Conservation (phyloP, 92 coral and sea anemone species). For the Muricea muricata region DNA sequence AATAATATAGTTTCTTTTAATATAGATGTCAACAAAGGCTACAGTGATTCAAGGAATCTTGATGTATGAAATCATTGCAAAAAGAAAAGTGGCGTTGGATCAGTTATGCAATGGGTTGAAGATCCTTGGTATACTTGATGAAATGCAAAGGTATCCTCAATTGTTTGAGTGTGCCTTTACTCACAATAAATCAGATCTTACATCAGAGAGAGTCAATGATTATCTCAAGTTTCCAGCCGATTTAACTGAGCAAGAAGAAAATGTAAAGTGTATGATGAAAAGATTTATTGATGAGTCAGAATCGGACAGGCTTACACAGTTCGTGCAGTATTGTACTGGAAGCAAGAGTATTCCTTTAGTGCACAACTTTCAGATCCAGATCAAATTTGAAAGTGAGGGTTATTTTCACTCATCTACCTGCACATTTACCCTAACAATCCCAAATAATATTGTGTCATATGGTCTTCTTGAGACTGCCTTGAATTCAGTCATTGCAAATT, state of each 20-base stretch:
- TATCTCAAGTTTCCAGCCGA: slow-evolving; percentile 51
- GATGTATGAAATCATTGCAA: slow-evolving; percentile 58
- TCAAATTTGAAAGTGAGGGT: slow-evolving; percentile 52
- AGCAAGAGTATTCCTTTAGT: slow-evolving; percentile 65
- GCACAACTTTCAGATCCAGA: slow-evolving; percentile 54
- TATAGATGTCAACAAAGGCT: slow-evolving; percentile 59
- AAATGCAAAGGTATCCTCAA: slow-evolving; percentile 53
- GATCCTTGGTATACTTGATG: slow-evolving; percentile 68
- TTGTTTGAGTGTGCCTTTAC: slow-evolving; percentile 67
- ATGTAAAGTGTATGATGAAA: slow-evolving; percentile 42
- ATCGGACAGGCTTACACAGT: slow-evolving; percentile 55
- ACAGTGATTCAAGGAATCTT: slow-evolving; percentile 49
- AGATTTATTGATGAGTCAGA: slow-evolving; percentile 50
- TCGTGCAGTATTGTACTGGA: slow-evolving; percentile 72
- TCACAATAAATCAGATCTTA: slow-evolving; percentile 57
- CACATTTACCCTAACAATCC: slow-evolving; percentile 56
- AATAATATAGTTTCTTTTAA: no score
- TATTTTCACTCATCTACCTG: slow-evolving; percentile 65
- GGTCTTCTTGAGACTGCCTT: slow-evolving; percentile 61
- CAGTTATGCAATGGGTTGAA: slow-evolving; percentile 60
- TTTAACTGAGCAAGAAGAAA: slow-evolving; percentile 56
- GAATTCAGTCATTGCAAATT: slow-evolving; percentile 61
- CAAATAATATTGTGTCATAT: slow-evolving; percentile 57
- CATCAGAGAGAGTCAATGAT: slow-evolving; percentile 60
- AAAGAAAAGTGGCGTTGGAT: slow-evolving; percentile 64